Evolutionary conservation across 2,797 vertebrate genomes (phyloP).

Genomic region (Premnoplex brunnescens): DNA sequence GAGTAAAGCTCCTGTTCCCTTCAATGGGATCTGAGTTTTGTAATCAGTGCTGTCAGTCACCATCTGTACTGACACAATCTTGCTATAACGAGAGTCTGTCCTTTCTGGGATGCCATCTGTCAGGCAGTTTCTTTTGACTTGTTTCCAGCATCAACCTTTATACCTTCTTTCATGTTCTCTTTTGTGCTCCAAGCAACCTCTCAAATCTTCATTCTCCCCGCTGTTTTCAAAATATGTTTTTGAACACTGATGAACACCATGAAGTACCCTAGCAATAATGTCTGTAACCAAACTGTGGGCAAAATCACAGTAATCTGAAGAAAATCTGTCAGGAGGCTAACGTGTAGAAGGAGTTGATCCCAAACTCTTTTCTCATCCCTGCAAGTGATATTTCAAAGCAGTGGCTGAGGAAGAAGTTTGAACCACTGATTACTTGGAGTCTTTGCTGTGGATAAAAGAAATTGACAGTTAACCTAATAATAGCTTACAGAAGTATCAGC

Average conservation of each 20-base stretch:
- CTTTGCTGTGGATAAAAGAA: not conserved
- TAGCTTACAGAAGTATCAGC: not conserved
- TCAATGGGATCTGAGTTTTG: slow-evolving; percentile 12
- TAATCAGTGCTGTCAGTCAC: slow-evolving; percentile 57
- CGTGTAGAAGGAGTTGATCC: not conserved
- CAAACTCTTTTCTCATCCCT: not conserved
- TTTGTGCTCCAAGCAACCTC: slow-evolving; percentile 7
- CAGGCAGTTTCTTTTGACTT: slow-evolving; percentile 38
- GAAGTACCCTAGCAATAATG: not conserved
- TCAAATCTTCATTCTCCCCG: not conserved
- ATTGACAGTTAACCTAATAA: not conserved
- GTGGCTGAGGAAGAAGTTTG: not conserved
- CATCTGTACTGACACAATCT: slow-evolving; percentile 33
- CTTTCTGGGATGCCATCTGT: slow-evolving; percentile 58
- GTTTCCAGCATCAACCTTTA: slow-evolving; percentile 42
- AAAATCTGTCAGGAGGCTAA: not conserved
- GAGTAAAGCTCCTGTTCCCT: slow-evolving; percentile 2
- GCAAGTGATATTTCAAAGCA: not conserved
- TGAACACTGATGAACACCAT: not conserved
- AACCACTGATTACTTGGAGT: not conserved
- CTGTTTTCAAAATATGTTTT: slow-evolving; percentile 21
- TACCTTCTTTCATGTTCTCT: slow-evolving; percentile 18
- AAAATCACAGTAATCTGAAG: not conserved
- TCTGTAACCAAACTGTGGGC: not conserved
- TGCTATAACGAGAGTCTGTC: not conserved